These are phyloP conservation scores for Zaprionus bogoriensis DNA, from an alignment of 2,888 invertebrate genomes.

Conservation along the genomic window DNA sequence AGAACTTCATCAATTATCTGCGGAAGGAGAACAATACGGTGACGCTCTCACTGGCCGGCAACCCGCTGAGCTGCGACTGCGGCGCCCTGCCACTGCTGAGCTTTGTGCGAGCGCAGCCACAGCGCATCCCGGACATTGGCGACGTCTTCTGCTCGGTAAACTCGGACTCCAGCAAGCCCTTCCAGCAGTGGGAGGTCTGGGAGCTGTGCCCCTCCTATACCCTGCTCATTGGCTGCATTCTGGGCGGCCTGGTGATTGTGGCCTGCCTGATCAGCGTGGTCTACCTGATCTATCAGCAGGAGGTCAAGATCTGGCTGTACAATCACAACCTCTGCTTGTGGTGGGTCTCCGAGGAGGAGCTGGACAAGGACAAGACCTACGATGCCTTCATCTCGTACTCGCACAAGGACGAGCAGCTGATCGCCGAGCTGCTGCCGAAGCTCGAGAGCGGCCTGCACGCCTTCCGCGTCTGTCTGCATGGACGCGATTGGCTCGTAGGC, in stretches of 20 bases:
- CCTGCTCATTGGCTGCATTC: conserved; percentile 80
- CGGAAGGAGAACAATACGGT: conserved; percentile 83
- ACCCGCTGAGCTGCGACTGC: conserved; percentile 88
- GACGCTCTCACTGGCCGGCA: conserved; percentile 84
- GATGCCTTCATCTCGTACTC: conserved; percentile 92
- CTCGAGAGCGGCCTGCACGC: conserved; percentile 86
- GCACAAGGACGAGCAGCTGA: conserved; percentile 88
- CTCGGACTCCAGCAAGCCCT: conserved; percentile 49
- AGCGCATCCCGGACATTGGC: conserved; percentile 62
- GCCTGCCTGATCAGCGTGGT: conserved; percentile 79
- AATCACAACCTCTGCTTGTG: conserved; percentile 85
- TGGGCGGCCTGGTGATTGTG: conserved; percentile 83
- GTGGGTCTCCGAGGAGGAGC: conserved; percentile 87
- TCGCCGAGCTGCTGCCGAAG: conserved; percentile 86
- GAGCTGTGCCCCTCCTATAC: conserved; percentile 83
- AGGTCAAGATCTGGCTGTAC: conserved; percentile 87
- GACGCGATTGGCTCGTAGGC: conserved; percentile 88
- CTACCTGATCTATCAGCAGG: conserved; percentile 84
- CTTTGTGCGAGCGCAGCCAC: conserved; percentile 83
- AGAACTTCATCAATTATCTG: conserved; percentile 81
- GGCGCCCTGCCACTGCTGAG: conserved; percentile 85
- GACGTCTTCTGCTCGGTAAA: conserved; percentile 58
- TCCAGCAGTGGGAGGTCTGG: conserved; percentile 64
- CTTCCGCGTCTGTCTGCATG: conserved; percentile 88
- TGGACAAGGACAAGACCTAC: conserved; percentile 86